phyloP scores from a whole-genome alignment of 2,113 vertebrate species.

The Microtus ochrogaster region DNA sequence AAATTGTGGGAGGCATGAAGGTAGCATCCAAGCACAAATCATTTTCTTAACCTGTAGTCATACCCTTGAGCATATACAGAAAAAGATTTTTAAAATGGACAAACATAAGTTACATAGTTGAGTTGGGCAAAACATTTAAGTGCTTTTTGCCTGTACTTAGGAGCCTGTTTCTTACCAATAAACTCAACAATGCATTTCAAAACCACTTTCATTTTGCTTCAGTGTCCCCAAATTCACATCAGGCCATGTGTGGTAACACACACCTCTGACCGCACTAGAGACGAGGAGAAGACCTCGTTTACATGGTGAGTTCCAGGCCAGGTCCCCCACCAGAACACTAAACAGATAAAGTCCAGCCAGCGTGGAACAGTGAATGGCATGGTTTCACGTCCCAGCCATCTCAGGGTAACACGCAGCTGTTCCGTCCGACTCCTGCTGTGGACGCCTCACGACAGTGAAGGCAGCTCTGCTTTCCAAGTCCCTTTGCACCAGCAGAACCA shows the following conservation, averaged over 20 bases:
- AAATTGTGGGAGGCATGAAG: not conserved
- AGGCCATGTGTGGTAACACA: not conserved
- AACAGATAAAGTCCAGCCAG: not conserved
- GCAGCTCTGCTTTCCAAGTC: not conserved
- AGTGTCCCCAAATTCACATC: constrained; percentile 38
- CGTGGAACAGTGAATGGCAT: not conserved
- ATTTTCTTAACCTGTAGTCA: not conserved
- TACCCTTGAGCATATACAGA: not conserved
- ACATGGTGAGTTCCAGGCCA: not conserved
- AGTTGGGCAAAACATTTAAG: constrained; percentile 15
- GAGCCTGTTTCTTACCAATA: constrained; percentile 32
- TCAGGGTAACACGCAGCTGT: not conserved
- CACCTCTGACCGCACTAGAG: not conserved
- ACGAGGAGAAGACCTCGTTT: not conserved
- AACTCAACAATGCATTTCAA: constrained; percentile 29
- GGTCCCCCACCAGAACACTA: not conserved
- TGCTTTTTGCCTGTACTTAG: constrained; percentile 45
- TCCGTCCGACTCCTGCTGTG: not conserved
- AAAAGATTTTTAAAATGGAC: not conserved
- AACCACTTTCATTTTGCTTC: constrained; percentile 57
- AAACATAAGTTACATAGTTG: not conserved
- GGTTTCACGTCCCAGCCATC: not conserved
- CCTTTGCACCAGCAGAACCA: not conserved
- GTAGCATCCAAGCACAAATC: constrained; percentile 58
- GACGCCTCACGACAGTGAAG: not conserved